Base-by-base conservation (phyloP, 2,888 invertebrate genomes). In the Synanthedon formicaeformis region DNA sequence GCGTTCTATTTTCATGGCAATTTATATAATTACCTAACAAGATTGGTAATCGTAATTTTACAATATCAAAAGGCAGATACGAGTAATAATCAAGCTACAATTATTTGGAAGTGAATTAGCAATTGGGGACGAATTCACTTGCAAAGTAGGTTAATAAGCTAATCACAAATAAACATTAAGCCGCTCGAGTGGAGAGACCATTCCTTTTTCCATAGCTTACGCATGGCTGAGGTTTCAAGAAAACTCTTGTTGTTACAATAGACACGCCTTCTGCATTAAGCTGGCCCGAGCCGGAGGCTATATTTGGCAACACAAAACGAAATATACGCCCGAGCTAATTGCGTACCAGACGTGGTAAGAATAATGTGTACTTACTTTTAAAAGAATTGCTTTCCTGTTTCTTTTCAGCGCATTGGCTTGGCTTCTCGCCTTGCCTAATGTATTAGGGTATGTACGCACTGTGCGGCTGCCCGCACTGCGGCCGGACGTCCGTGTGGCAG, bases 201-300 rank as follows among this genome's bases (percentile, higher is more conserved):
- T 45, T 45, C n/a, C 14, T 2, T 14, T 45, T 14, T 45, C 56
- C 54, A 57, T 57, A 55, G 54, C 56, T 55, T 45, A 41, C 40
- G 52, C 51, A 23, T 63, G 56, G 55, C 57, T 34, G 41, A 52
- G 52, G 54, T 58, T 61, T 63, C 59, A 62, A 64, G 61, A 64
- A 71, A 73, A 67, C 70, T 70, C 71, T 76, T 71, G 69, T 13
- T 45, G 45, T 69, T 65, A 68, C 67, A 71, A 75, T 67, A 72
- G 73, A 74, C 71, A 74, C 73, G 75, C 73, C 71, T 73, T 69
- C 63, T 71, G 67, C 77, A 76, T 72, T 72, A 71, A 64, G 61
- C 62, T 60, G 63, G 64, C 63, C 61, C 64, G 60, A 61, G 61
- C 58, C 58, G 60, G 57, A 53, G 55, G 68, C 67, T 71, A 73